Evolutionary conservation across 2,113 vertebrate species (phyloP), one percentile per base, ranked within the genome.

Genomic region (Merops nubicus): DNA sequence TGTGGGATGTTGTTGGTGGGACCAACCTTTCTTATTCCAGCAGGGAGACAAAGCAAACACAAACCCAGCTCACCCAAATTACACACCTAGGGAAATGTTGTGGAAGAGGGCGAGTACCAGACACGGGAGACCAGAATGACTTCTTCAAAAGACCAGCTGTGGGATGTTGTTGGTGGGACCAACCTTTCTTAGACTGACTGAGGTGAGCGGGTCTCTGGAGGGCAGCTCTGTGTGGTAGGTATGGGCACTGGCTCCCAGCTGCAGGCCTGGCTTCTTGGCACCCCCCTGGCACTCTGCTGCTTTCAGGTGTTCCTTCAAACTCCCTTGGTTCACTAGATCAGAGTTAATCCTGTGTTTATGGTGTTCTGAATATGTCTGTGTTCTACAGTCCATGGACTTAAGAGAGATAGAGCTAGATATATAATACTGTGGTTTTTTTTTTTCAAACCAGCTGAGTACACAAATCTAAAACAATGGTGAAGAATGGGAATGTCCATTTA

Each of bases 161-260:
- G n/a, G n/a, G n/a, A n/a, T n/a, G n/a, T n/a, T n/a, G n/a, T n/a
- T n/a, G n/a, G n/a, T n/a, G n/a, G n/a, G n/a, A n/a, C n/a, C n/a
- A n/a, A 9, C 12, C 38, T 20, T n/a, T n/a, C 36, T 22, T 60
- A 38, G 36, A 3, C 42, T 4, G n/a, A 5, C 15, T 9, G 20
- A 45, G 80, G n/a, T n/a, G 53, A 15, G 64, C 23, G 62, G 12
- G 23, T 11, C 28, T 21, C 7, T 36, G 34, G 15, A 50, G 62
- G 5, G 53, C 17, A n/a, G 0, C 15, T 3, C 10, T 1, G 2
- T 12, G 38, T 2, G 7, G 7, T 4, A 38, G 65, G 4, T 25
- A 1, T 23, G 11, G 53, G 21, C 3, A 3, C n/a, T 15, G 65
- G 28, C 22, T 26, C 9, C 43, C 64, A 51, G 33, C 21, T 16